Evolutionary conservation across 2,113 vertebrate species (phyloP).

Genomic region (Bostrychus sinensis): DNA sequence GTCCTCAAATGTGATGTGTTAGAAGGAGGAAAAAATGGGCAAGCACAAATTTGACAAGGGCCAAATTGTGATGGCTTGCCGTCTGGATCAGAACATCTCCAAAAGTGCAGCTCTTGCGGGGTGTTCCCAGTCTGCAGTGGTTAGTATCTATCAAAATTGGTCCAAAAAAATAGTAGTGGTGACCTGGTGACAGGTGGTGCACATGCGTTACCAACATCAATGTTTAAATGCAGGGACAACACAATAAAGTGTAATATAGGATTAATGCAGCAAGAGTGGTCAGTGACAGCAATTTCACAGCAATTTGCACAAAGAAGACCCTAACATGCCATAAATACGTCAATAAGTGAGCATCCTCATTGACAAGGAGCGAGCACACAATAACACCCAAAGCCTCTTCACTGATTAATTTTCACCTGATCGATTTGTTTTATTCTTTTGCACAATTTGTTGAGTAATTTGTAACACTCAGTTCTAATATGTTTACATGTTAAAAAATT

Average conservation of each 20-base stretch:
- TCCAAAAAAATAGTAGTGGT: no score
- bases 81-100: no score
- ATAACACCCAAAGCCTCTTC: not conserved
- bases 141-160: no score
- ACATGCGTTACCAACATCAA: slow-evolving; percentile 3
- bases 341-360: not conserved
- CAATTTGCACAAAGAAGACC: not conserved
- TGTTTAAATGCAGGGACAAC: no score
- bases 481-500: not conserved
- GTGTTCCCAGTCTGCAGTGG: no score
- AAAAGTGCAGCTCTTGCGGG: no score
- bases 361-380: no score
- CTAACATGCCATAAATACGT: not conserved
- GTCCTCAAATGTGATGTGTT: no score
- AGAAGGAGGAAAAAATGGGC: no score
- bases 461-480: not conserved
- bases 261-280: not conserved
- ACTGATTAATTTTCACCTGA: not conserved
- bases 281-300: not conserved
- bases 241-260: not conserved
- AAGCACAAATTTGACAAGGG: no score
- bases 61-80: no score
- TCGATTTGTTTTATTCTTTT: not conserved
- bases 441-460: not conserved
- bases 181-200: no score